phyloP scores from a whole-genome alignment of 2,888 invertebrate genomes.

The Tyria jacobaeae region DNA sequence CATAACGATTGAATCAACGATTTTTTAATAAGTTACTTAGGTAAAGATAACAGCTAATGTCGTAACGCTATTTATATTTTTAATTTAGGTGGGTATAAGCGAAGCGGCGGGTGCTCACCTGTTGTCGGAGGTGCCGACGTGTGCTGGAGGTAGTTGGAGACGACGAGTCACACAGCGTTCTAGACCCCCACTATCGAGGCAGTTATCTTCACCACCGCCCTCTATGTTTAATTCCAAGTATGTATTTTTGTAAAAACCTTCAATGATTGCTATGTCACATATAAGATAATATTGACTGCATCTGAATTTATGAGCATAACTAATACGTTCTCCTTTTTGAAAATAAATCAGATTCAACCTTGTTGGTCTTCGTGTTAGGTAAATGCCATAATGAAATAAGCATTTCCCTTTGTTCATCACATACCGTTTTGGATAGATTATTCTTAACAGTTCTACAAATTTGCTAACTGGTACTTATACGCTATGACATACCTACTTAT shows the following conservation, averaged over 20 bases:
- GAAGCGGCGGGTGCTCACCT: conserved; percentile 78
- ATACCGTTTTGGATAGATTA: not conserved
- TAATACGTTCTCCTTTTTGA: not conserved
- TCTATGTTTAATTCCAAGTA: conserved; percentile 63
- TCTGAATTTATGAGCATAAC: too few relatives aligned
- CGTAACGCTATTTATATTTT: not conserved
- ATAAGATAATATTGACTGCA: too few relatives aligned
- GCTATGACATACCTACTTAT: conserved; percentile 1
- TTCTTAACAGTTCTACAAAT: not conserved
- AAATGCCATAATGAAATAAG: too few relatives aligned
- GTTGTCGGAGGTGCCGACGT: conserved; percentile 74
- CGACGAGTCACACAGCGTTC: conserved; percentile 57
- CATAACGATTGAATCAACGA: too few relatives aligned
- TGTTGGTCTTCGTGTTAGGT: not conserved
- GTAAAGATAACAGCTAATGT: not conserved
- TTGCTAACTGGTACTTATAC: not conserved
- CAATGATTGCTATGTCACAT: not conserved
- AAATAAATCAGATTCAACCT: not conserved
- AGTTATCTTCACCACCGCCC: conserved; percentile 77
- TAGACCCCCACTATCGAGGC: conserved; percentile 67
- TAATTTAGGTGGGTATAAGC: conserved; percentile 65
- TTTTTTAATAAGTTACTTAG: too few relatives aligned
- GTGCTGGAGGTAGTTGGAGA: conserved; percentile 77
- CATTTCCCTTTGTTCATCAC: not conserved
- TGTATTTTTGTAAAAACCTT: too few relatives aligned